These are phyloP conservation scores for Dinomys branickii DNA, from an alignment of 2,113 vertebrate genomes.

Conservation along the genomic window DNA sequence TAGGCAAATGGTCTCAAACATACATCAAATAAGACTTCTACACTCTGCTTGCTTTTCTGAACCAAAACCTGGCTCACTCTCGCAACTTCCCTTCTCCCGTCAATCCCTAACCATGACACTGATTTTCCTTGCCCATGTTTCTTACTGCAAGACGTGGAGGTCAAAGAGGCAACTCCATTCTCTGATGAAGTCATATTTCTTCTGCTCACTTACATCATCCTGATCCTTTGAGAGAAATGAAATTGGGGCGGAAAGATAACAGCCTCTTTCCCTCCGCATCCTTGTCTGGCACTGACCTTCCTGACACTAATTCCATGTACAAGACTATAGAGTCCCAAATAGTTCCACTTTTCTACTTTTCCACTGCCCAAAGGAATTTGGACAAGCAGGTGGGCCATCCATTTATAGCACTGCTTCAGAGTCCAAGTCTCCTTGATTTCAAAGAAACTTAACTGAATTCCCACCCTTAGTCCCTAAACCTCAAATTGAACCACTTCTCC, in stretches of 20 bases:
- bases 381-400: no score
- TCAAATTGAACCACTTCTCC: background rate
- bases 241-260: background rate
- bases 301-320: background rate
- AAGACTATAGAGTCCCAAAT: background rate
- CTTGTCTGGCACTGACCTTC: background rate
- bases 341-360: background rate
- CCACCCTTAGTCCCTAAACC: background rate
- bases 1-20: background rate
- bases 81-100: background rate
- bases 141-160: background rate
- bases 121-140: background rate
- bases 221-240: background rate
- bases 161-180: background rate
- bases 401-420: background rate
- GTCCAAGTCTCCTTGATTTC: background rate
- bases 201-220: background rate
- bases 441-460: background rate
- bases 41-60: background rate
- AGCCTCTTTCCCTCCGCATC: background rate
- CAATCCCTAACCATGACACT: background rate
- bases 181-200: background rate
- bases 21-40: background rate
- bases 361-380: background rate
- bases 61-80: background rate